Evolutionary conservation across 1,140 invertebrate genomes (phyloP).

Genomic region (Steinernema khuongi): DNA sequence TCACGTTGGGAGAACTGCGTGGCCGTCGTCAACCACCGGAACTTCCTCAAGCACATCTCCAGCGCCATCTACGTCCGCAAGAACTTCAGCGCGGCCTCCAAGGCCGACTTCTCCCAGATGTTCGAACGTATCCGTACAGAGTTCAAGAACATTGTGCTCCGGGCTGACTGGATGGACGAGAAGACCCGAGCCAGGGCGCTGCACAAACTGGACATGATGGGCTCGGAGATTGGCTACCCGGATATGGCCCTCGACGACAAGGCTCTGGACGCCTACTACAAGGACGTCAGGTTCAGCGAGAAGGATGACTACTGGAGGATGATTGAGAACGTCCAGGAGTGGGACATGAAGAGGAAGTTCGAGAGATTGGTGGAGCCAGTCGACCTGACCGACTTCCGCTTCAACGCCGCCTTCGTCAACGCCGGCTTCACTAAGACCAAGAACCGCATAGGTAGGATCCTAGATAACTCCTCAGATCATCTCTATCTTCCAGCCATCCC

Average conservation of each 20-base stretch:
- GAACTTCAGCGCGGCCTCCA: conserved; percentile 62
- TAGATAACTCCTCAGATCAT: background rate
- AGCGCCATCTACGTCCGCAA: conserved; percentile 62
- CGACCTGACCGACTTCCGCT: conserved; percentile 63
- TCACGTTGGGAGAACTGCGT: background rate
- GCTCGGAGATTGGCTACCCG: conserved; percentile 63
- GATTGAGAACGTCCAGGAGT: conserved; percentile 61
- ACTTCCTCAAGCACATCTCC: conserved; percentile 34
- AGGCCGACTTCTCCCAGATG: conserved; percentile 64
- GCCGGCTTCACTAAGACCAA: conserved; percentile 67
- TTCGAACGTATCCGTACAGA: conserved; percentile 76
- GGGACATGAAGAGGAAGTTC: conserved; percentile 62
- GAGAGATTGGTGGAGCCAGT: conserved; percentile 60
- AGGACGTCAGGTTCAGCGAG: conserved; percentile 23
- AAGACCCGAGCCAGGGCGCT: conserved; percentile 74
- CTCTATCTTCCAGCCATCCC: conserved; percentile 63
- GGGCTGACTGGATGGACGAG: conserved; percentile 83
- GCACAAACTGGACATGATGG: conserved; percentile 63
- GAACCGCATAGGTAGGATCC: conserved; percentile 66
- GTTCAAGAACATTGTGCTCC: conserved; percentile 74
- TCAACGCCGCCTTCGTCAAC: conserved; percentile 64
- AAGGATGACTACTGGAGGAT: conserved; percentile 61
- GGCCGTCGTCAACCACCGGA: conserved; percentile 9
- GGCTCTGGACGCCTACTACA: conserved; percentile 63
- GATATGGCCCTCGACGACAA: conserved; percentile 64